These are phyloP conservation scores for Lepeophtheirus nordmannii DNA, from an alignment of 2,888 invertebrate species.

Conservation along the genomic window DNA sequence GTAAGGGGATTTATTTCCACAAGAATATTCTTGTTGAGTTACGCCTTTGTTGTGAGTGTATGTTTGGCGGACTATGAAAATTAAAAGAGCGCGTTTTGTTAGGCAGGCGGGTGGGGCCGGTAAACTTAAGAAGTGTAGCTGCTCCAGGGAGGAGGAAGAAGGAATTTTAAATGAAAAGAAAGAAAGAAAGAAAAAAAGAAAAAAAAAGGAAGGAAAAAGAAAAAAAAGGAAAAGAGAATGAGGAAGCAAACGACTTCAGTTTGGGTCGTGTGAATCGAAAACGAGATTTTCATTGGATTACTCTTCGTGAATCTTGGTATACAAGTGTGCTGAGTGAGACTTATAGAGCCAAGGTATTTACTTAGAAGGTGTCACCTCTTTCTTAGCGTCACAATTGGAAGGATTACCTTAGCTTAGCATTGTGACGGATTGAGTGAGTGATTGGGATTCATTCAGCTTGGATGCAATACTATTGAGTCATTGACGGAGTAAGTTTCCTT, in stretches of 20 bases:
- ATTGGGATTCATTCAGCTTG: no score
- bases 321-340: no score
- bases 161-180: background rate
- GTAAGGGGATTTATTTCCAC: no score
- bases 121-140: background rate
- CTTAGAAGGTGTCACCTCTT: no score
- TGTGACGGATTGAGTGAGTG: no score
- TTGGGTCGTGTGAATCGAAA: background rate
- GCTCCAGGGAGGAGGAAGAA: background rate
- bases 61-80: background rate
- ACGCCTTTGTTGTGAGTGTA: background rate
- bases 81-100: background rate
- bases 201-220: background rate
- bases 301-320: no score
- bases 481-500: no score
- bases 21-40: no score
- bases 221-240: background rate
- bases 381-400: no score
- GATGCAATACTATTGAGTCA: no score
- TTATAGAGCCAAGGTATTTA: no score
- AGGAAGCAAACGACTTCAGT: background rate
- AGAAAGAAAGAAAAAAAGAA: background rate
- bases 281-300: background rate
- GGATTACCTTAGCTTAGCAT: no score
- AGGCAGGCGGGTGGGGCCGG: conserved; percentile 8